Evolutionary conservation across 2,113 vertebrate genomes (phyloP), one percentile per base, ranked within the genome.

Genomic region (Mixornis gularis): DNA sequence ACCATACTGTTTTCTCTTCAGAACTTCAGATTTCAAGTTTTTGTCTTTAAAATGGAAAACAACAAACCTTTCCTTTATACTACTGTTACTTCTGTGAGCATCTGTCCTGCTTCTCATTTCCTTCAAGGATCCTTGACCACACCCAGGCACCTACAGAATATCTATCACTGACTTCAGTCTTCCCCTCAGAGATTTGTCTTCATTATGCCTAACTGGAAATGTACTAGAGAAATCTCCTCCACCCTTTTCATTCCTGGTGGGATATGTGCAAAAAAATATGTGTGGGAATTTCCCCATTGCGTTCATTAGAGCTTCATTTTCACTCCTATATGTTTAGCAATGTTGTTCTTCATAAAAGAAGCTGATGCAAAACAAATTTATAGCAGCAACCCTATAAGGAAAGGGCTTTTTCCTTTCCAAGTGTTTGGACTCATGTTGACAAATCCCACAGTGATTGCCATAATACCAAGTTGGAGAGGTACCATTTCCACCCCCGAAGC

Each of bases 231-330:
- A 41, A 58, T 65, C 21, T 74, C 12, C 25, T 26, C 70, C 19
- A 22, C 7, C 12, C 6, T 59, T 83, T 80, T 64, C 14, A 16
- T 59, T 64, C 65, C 44, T 68, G 38, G 8, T 82, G 70, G 46
- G 34, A 48, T 62, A 46, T 38, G 25, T 55, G 73, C 43, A 46
- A 87, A 78, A 21, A 87, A 89, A 51, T 48, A 18, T 8, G 27
- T 70, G 40, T 84, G 66, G 55, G 65, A 79, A 89, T 92, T 87
- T 82, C 70, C 49, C 38, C 40, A 24, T 26, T 53, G 29, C 58
- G 80, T 90, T 84, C 60, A 79, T 84, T 88, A 92, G 52, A 72
- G 53, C 62, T 93, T 86, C 8, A 4, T 86, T 92, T 86, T 92
- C 69, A 46, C 79, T 95, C 6, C 60, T 92, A 0, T 36, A 22